Conservation (phyloP, 2,797 vertebrate genomes). For the Clarias platycephalus region DNA sequence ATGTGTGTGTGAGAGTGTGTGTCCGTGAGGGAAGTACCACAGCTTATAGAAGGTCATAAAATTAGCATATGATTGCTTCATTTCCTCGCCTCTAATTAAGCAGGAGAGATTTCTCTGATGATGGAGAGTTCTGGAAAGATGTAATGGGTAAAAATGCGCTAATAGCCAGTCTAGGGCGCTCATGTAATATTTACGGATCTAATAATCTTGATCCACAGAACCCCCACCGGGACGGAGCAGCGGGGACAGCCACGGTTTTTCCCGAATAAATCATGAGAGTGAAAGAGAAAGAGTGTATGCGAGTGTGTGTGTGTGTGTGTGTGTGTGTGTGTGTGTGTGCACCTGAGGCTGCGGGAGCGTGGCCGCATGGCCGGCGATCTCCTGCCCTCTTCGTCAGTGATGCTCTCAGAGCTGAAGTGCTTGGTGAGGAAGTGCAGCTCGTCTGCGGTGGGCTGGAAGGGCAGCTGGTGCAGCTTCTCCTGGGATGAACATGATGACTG, state of each 20-base stretch:
- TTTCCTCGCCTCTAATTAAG: slow-evolving; percentile 60
- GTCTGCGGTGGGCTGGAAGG: slow-evolving; percentile 95
- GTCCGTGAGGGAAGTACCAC: not conserved
- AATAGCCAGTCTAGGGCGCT: slow-evolving; percentile 50
- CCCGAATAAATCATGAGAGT: slow-evolving; percentile 39
- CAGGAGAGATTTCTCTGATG: slow-evolving; percentile 31
- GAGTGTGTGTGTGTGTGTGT: slow-evolving; percentile 7
- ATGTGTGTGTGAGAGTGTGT: not conserved
- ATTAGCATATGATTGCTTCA: slow-evolving; percentile 57
- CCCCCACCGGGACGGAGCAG: slow-evolving; percentile 28
- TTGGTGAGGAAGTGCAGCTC: slow-evolving; percentile 98
- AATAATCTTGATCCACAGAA: slow-evolving; percentile 50
- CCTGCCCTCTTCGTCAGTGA: slow-evolving; percentile 91
- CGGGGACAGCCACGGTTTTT: slow-evolving; percentile 28
- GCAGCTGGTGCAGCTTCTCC: slow-evolving; percentile 98
- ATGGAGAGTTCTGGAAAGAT: slow-evolving; percentile 36
- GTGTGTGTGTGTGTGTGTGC: not conserved
- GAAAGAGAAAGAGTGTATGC: not conserved
- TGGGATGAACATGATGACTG: slow-evolving; percentile 99
- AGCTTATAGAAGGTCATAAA: slow-evolving; percentile 30
- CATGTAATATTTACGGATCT: slow-evolving; percentile 59
- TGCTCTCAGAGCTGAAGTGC: slow-evolving; percentile 97
- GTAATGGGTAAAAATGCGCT: slow-evolving; percentile 49
- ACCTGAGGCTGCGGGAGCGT: slow-evolving; percentile 88
- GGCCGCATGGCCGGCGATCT: slow-evolving; percentile 91